A percentile compares a stretch with the other conserved stretches of the same genome.
These are phyloP conservation scores for Nomia melanderi DNA, from an alignment of 1,140 invertebrate species.

Conservation along the genomic window DNA sequence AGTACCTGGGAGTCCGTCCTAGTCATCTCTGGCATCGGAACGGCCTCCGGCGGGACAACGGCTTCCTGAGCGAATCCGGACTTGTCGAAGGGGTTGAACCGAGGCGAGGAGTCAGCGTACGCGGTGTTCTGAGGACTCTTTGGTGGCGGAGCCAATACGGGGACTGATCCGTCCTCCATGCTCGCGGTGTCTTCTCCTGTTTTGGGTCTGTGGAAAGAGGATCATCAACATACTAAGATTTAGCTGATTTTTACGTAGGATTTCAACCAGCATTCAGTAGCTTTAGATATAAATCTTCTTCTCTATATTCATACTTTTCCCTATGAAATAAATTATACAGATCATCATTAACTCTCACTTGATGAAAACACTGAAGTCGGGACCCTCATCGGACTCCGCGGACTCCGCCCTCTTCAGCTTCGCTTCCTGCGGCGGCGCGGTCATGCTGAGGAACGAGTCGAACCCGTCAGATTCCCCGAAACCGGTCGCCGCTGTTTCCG, in stretches of 20 bases:
- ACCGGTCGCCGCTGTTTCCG: conserved; percentile 80
- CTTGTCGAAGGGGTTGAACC: conserved; percentile 90
- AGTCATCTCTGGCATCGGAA: conserved; percentile 67
- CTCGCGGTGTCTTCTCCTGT: conserved; percentile 74
- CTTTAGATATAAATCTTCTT: too few species aligned
- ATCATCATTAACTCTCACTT: conserved; percentile 80
- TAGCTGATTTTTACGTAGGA: too few species aligned
- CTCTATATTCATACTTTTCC: too few species aligned
- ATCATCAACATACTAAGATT: background rate
- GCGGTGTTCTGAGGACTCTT: conserved; percentile 81
- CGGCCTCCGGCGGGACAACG: conserved; percentile 60
- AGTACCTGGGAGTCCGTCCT: conserved; percentile 78
- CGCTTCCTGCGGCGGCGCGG: conserved; percentile 85
- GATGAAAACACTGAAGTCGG: conserved; percentile 90
- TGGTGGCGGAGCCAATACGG: conserved; percentile 89
- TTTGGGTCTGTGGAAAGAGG: conserved; percentile 81
- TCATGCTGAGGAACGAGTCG: conserved; percentile 91
- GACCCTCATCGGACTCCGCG: conserved; percentile 88
- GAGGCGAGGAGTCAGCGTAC: conserved; percentile 80
- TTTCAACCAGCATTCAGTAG: too few species aligned
- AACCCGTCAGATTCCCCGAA: conserved; percentile 88
- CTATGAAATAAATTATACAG: background rate
- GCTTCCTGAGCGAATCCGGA: conserved; percentile 81
- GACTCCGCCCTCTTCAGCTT: conserved; percentile 85
- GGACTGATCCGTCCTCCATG: conserved; percentile 81